Evolutionary conservation across 1,140 invertebrate species (phyloP), one percentile per base, ranked within the genome.

Genomic region (Ephestia elutella): DNA sequence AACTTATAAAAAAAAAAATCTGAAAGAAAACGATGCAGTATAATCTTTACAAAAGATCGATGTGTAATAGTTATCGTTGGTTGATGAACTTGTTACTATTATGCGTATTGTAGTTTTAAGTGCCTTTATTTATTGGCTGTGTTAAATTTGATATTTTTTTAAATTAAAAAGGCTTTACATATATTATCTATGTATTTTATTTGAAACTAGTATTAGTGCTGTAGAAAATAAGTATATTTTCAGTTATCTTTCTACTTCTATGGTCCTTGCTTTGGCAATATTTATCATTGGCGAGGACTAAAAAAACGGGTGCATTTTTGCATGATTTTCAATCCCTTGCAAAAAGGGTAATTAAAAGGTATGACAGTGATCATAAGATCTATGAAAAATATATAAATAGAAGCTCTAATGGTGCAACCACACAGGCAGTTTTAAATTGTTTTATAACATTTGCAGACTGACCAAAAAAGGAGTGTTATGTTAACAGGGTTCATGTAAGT

Each of bases 101-200:
- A 44, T 44, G 2, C 15, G 15, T 44, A 38, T 61, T 32, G 48
- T 60, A 59, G 35, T 49, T 54, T 17, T 54, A 54, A 54, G 51
- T 28, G 51, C 51, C 10, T 54, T 54, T 25, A 10, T 44, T 28
- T 44, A 44, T 44, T 44, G 38, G 38, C 38, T 44, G 38, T 44
- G 38, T 15, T 44, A 44, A 44, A 44, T 44, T 44, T 44, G 38
- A 15, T 44, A 44, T 44, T 15, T 17, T 44, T 44, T 10, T 15
- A 11, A 38, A 44, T 15, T 15, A 44, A 44, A 44, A 44, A 44
- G n/a, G 32, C 32, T 35, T 44, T 32, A 32, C 30, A 32, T 32
- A n/a, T 38, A 44, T 15, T 44, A 44, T 44, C 38, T 44, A 44
- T 44, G 38, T 44, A 15, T 44, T 44, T 44, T 44, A 15, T 15